Base-by-base conservation (phyloP, 2,113 vertebrate genomes). In the Artemisiospiza belli region DNA sequence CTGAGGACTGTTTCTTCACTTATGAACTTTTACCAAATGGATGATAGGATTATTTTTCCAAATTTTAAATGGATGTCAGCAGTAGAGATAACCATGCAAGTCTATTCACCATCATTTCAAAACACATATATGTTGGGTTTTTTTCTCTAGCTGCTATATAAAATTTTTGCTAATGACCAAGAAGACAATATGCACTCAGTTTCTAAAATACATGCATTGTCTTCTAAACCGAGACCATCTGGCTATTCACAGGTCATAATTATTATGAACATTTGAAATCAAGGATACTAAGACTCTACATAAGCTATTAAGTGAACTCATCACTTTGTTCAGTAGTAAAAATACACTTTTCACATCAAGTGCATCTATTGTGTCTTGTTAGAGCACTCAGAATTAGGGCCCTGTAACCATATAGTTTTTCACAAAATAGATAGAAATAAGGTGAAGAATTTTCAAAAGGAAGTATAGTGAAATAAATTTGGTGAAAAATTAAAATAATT, bases 61-160 rank as follows among this genome's bases (percentile, higher is more conserved):
- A n/a, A 46, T 54, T 89, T 92, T 69, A 22, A 49, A 72, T 41
- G 3, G 2, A 25, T 61, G 14, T 58, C 31, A 69, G 16, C 5
- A 69, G 15, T 30, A 46, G 70, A 91, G 25, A 39, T 17, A 25
- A 58, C 2, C 7, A 28, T 17, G 3, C 12, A 59, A 78, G 20
- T 33, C 28, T 76, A 10, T 76, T 82, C 12, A 64, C 3, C 2
- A 4, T 59, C 23, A 46, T 6, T 23, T 2, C 8, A 64, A 75
- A 79, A 35, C 49, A 28, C 2, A 44, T 33, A n/a, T 2, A 39
- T 9, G 1, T 10, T 44, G 20, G 1, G 0, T 20, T 37, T 69
- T 59, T 54, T 43, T 15, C 4, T 54, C 22, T 15, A 30, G 14
- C 6, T 58, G 15, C 6, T 59, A 27, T 6, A 46, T 10, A n/a